Base-by-base conservation (phyloP, 1,140 invertebrate species). In the Orchesella cincta region DNA sequence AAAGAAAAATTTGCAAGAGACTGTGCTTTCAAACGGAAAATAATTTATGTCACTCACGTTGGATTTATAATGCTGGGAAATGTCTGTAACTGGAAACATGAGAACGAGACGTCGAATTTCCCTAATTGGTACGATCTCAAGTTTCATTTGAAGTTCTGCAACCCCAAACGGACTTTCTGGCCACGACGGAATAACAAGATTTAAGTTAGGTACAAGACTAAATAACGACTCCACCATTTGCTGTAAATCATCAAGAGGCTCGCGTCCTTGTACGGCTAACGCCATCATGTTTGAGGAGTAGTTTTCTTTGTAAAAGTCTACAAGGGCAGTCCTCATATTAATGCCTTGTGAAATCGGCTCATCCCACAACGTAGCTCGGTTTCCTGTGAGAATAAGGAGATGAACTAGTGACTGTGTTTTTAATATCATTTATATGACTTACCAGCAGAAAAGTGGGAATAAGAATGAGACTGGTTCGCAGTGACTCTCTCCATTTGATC, bases 231-330 rank as follows among this genome's bases (percentile, higher is more conserved):
- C 86, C 3, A 94, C 92, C 86, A 96, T 89, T 46, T 88, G 85
- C 85, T 95, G 92, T 26, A 99, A 85, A 77, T 96, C 92, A 85
- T 98, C 94, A 36, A 98, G 87, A 73, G 87, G 90, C 86, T 98
- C 95, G 93, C 85, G 96, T 72, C 96, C 96, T 71, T 98, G 85
- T 2, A 99, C 89, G 78, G 91, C 89, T n/a, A 98, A 86, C 36
- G 90, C 89, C 96, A 98, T 99, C 33, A 98, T 91, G 85, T 96
- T 95, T 0, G 96, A 89, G 0, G 96, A 99, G 87, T 99, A 99
- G 91, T 92, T 96, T 72, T 91, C 88, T 5, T 90, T 85, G 87
- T 99, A 94, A 86, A 98, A 99, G 81, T 96, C 91, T 0, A 98
- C 86, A 0, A 99, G 85, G 82, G 93, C 93, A 79, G 94, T 90